Base-by-base conservation (phyloP, 2,888 invertebrate species). In the Hirtodrosophila cameraria region DNA sequence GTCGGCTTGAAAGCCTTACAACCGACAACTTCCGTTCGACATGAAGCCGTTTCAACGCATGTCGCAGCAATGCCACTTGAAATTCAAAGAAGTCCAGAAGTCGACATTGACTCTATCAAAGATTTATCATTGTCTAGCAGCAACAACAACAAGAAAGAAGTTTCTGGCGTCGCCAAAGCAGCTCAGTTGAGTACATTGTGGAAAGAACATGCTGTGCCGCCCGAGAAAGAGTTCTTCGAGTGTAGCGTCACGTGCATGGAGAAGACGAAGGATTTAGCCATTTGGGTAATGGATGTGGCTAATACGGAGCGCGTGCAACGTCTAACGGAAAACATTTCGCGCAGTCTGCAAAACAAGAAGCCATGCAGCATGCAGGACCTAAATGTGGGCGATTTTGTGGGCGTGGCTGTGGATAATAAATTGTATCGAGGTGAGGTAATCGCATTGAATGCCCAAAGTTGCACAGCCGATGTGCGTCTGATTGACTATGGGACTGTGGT, bases 401-500 rank as follows among this genome's bases (percentile, higher is more conserved):
- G 4, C 7, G 42, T 50, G 0, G n/a, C 0, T 0, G 5, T 23
- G 1, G 20, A 64, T 1, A 13, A 28, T 0, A 54, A 62, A 25
- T 13, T 66, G 0, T 57, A 36, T 33, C 71, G 81, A 0, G 81
- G 46, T 1, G 42, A 55, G 3, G 59, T 82, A 0, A 1, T 57
- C 6, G 3, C 3, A 0, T 3, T 80, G 1, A 8, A 30, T 7
- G 3, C 2, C 0, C 1, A 2, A 0, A 3, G 52, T 2, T 3
- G 12, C 12, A n/a, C n/a, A n/a, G 82, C 25, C 0, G 9, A 46
- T 0, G 31, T 80, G 2, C 67, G 41, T 1, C 16, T 83, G 0
- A 69, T 82, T 39, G 81, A 82, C 53, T 43, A 28, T 25, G 81
- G 81, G 1, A 1, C 13, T 1, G 8, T 57, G 3, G 7, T 39